Base-by-base conservation (phyloP, 2,113 vertebrate genomes). In the Gallinago media region DNA sequence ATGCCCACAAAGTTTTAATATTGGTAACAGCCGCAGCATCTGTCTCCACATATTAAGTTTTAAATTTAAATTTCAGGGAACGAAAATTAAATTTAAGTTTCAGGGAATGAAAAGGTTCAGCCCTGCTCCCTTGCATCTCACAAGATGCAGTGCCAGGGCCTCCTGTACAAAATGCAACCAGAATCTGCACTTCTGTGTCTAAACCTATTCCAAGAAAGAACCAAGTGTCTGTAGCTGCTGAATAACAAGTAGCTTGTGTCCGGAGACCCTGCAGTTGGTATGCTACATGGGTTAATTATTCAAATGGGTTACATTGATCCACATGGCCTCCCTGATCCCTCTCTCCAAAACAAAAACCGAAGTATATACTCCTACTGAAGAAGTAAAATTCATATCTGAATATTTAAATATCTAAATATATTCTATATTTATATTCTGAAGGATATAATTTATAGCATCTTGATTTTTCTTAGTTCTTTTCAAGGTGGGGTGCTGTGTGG, bases 251-350 rank as follows among this genome's bases (percentile, higher is more conserved):
- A 85, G 54, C 11, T 75, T 77, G 34, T 89, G 56, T 50, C 40
- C 61, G 71, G 71, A 90, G 11, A 56, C 23, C 50, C 61, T 56
- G 15, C 1, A 2, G 47, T n/a, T 78, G 38, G 17, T 55, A 84
- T 47, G 52, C 29, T 74, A 84, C 80, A 68, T 74, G 29, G 15
- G 86, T 92, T 95, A 86, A 89, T 92, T 96, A 88, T 90, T 92
- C 63, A 62, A 26, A 88, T 67, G 55, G 65, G 73, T 85, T 88
- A n/a, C 63, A 74, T 63, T 62, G 58, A 92, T 86, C 75, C 46
- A 76, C 40, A n/a, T 70, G 40, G 40, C 15, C 55, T 85, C 36
- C 31, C 25, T 46, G 54, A 73, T 80, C 46, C 54, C 56, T 46
- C 44, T 42, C 20, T 88, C n/a, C 66, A 46, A 85, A 94, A 84